Evolutionary conservation across 2,113 vertebrate genomes (phyloP).

Genomic region (Bubalus kerabau): DNA sequence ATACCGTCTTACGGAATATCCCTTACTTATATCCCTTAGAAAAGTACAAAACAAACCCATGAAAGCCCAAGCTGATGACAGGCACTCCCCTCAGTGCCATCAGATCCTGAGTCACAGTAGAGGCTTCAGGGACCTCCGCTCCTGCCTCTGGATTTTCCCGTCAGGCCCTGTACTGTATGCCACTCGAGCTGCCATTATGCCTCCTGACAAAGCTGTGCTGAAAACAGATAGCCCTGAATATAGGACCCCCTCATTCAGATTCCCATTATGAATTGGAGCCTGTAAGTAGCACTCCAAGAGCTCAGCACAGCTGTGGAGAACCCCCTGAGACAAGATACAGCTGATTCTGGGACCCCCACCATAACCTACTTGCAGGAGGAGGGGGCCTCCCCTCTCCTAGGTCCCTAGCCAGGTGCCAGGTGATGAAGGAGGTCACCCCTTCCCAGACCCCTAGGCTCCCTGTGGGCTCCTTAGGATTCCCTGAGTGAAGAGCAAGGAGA

Average conservation of each 20-base stretch:
- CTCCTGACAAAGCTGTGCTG: not conserved
- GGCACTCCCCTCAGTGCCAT: rapidly evolving
- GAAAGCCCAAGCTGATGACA: conserved; percentile 23
- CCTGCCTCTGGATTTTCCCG: not conserved
- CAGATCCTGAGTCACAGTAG: not conserved
- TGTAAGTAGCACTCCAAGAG: not conserved
- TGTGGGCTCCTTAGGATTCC: not conserved
- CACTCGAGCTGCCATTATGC: not conserved
- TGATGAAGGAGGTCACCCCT: not conserved
- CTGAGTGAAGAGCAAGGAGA: not conserved
- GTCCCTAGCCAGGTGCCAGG: not conserved
- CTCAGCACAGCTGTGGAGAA: not conserved
- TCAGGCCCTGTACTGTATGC: not conserved
- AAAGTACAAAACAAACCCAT: not conserved
- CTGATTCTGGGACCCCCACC: not conserved
- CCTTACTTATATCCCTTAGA: conserved; percentile 6
- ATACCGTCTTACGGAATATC: not conserved
- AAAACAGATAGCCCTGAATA: not conserved
- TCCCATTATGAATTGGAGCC: not conserved
- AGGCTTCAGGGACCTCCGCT: not conserved
- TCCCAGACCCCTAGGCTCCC: not conserved
- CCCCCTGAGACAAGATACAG: not conserved
- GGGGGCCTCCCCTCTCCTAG: not conserved
- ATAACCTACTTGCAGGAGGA: not conserved
- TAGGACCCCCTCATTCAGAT: not conserved